Evolutionary conservation across 2,113 vertebrate genomes (phyloP).

Genomic region (Cheilinus undulatus): DNA sequence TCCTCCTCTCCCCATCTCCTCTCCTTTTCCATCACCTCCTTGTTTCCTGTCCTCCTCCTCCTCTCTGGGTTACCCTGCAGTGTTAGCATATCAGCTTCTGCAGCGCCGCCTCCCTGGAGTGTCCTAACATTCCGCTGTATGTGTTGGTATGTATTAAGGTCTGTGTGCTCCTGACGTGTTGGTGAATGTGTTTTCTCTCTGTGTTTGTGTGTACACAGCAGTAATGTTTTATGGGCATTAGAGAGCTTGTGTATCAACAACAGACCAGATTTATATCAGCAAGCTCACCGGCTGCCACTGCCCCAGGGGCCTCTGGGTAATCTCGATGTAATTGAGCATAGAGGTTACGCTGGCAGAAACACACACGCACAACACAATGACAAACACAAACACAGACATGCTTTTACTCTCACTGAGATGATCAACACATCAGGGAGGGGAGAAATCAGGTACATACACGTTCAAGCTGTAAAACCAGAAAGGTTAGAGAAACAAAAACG

Average conservation of each 20-base stretch:
- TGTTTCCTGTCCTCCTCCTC: neutral
- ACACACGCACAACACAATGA: conserved; percentile 19
- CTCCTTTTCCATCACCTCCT: neutral
- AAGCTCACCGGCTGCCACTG: conserved; percentile 54
- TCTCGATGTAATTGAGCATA: conserved; percentile 68
- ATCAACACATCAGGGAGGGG: conserved; percentile 28
- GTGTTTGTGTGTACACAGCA: conserved; percentile 37
- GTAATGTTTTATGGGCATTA: conserved; percentile 58
- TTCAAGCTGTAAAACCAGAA: neutral
- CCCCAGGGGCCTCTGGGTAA: conserved; percentile 66
- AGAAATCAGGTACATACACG: neutral
- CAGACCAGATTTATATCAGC: conserved; percentile 63
- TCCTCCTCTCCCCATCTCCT: neutral
- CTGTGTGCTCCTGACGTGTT: neutral
- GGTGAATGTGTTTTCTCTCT: neutral
- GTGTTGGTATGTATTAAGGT: conserved; percentile 4
- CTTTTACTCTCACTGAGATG: conserved; percentile 3
- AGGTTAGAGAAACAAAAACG: too few species aligned
- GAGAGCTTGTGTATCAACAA: conserved; percentile 61
- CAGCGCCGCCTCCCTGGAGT: conserved; percentile 20
- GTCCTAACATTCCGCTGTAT: conserved; percentile 11
- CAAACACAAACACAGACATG: conserved; percentile 8
- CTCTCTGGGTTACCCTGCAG: conserved; percentile 35
- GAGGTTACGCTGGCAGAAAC: conserved; percentile 52
- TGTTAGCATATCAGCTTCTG: conserved; percentile 59